phyloP scores from a whole-genome alignment of 2,888 invertebrate genomes.

The Coelinius sp. region DNA sequence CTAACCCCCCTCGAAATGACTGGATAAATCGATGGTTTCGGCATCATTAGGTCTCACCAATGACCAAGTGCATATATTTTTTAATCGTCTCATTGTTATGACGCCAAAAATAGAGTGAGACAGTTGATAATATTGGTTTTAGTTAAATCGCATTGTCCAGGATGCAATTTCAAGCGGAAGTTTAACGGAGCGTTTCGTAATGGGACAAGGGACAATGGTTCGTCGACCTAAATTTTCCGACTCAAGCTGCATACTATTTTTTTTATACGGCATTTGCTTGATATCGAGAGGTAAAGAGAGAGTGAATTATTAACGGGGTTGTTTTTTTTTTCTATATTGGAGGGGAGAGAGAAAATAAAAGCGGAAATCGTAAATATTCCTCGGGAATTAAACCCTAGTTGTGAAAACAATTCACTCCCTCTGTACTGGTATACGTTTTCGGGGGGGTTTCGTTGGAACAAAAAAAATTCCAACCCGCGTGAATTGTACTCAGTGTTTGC shows the following conservation, averaged over 20 bases:
- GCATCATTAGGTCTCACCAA: slow-evolving; percentile 19
- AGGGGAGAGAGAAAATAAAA: neutral
- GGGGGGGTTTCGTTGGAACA: neutral
- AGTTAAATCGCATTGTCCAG: slow-evolving; percentile 28
- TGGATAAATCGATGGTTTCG: slow-evolving; percentile 19
- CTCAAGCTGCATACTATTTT: slow-evolving; percentile 18
- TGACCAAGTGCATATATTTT: slow-evolving; percentile 17
- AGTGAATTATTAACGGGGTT: slow-evolving; percentile 12
- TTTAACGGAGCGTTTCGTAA: slow-evolving; percentile 37
- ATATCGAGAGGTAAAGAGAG: slow-evolving; percentile 1
- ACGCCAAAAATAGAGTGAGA: slow-evolving; percentile 3
- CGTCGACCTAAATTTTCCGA: slow-evolving; percentile 33
- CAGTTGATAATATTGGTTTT: slow-evolving; percentile 1
- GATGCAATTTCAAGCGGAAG: slow-evolving; percentile 38
- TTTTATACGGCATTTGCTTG: neutral
- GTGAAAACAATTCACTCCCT: slow-evolving; percentile 12
- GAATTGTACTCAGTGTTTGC: neutral
- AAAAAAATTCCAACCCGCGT: slow-evolving; percentile 1
- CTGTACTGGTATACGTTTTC: too few species aligned
- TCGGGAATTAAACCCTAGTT: neutral
- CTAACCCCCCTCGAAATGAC: neutral
- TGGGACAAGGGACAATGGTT: slow-evolving; percentile 27
- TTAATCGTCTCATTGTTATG: slow-evolving; percentile 34
- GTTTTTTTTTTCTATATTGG: neutral
- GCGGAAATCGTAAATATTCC: slow-evolving; percentile 21